Evolutionary conservation across 2,797 vertebrate species (phyloP).

Genomic region (Ctenochaetus hawaiiensis): DNA sequence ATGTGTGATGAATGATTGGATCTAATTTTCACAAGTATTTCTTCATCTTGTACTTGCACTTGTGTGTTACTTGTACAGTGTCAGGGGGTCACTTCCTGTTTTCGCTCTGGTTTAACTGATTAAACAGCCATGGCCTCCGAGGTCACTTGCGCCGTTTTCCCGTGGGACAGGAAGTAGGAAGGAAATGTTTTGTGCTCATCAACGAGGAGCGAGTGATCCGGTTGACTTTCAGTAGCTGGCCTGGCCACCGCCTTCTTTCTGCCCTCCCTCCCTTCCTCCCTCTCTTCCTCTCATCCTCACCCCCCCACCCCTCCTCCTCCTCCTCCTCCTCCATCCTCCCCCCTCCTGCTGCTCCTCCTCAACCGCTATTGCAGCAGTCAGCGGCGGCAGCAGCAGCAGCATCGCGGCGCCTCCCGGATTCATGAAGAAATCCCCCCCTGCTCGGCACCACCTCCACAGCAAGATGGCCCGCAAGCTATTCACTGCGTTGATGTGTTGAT

Average conservation of each 20-base stretch:
- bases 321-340: slow-evolving; percentile 10
- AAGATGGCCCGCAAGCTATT: slow-evolving; percentile 79
- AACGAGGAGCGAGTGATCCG: slow-evolving; percentile 73
- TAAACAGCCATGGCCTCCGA: slow-evolving; percentile 18
- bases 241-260: slow-evolving; percentile 83
- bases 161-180: slow-evolving; percentile 44
- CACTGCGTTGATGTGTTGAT: slow-evolving; percentile 83
- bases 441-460: slow-evolving; percentile 69
- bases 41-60: neutral
- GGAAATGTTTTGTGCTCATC: slow-evolving; percentile 69
- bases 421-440: slow-evolving; percentile 72
- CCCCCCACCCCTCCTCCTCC: neutral
- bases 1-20: too few species aligned
- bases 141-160: slow-evolving; percentile 58
- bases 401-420: slow-evolving; percentile 74
- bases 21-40: neutral
- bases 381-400: slow-evolving; percentile 71
- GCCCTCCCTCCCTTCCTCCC: neutral
- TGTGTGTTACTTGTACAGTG: neutral
- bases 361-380: slow-evolving; percentile 69
- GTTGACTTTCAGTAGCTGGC: slow-evolving; percentile 72
- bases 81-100: neutral
- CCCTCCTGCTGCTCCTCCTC: slow-evolving; percentile 38
- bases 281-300: slow-evolving; percentile 5
- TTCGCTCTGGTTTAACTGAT: neutral